Conservation (phyloP, 2,113 vertebrate genomes). For the Xyliphius kryptos region DNA sequence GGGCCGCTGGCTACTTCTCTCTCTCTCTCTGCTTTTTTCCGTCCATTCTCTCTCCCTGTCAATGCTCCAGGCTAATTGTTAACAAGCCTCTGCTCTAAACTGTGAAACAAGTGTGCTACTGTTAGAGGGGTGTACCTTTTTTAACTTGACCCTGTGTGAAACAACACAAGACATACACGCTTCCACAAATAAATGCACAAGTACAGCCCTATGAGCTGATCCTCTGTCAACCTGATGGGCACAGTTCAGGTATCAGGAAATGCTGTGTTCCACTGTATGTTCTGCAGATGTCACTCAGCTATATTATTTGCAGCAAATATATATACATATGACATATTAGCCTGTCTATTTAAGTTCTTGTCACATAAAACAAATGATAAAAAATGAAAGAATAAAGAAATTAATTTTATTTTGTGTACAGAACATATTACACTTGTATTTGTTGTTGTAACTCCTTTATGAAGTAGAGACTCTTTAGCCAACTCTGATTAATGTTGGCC, state of each 20-base stretch:
- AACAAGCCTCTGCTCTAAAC: constrained; percentile 62
- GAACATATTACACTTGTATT: too few relatives aligned
- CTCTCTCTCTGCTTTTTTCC: constrained; percentile 1
- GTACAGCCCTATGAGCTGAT: neutral
- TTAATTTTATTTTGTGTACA: too few relatives aligned
- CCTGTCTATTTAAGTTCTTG: too few relatives aligned
- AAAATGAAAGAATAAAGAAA: too few relatives aligned
- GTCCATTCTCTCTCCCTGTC: constrained; percentile 44
- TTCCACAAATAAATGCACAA: neutral
- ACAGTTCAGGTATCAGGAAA: neutral
- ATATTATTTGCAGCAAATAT: too few relatives aligned
- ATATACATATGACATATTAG: too few relatives aligned
- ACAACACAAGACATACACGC: neutral
- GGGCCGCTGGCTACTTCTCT: constrained; percentile 50
- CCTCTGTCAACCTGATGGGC: neutral
- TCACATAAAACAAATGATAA: too few relatives aligned
- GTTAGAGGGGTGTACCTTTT: constrained; percentile 43
- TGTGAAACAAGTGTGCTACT: constrained; percentile 55
- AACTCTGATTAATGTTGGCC: too few relatives aligned
- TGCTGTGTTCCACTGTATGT: too few relatives aligned
- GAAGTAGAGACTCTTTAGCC: too few relatives aligned
- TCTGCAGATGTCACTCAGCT: too few relatives aligned
- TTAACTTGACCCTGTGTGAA: constrained; percentile 15
- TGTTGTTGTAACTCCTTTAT: too few relatives aligned
- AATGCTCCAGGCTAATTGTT: constrained; percentile 69